Conservation (phyloP, 2,797 vertebrate species). For the Cygnus olor region DNA sequence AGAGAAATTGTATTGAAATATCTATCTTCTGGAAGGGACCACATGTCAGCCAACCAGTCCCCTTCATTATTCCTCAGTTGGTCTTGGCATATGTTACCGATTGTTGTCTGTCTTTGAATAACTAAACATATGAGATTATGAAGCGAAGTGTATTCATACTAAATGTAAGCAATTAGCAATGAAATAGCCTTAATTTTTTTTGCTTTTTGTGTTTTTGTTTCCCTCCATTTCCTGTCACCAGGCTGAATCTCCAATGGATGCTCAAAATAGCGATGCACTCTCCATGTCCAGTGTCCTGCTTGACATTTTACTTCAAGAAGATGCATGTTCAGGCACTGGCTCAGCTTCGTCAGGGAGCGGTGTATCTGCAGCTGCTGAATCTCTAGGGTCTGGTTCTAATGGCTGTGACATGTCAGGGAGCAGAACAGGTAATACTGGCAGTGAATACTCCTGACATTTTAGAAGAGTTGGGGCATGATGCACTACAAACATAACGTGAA, state of each 20-base stretch:
- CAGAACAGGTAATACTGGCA: constrained; percentile 81
- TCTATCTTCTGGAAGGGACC: not conserved
- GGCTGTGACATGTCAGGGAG: constrained; percentile 83
- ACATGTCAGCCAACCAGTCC: not conserved
- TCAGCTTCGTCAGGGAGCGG: constrained; percentile 86
- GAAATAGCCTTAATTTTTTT: not conserved
- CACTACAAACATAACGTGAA: not conserved
- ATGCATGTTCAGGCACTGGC: constrained; percentile 86
- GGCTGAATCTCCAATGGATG: constrained; percentile 75
- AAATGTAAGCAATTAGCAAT: not conserved
- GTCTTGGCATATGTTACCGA: not conserved
- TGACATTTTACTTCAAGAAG: constrained; percentile 88
- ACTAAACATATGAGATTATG: not conserved
- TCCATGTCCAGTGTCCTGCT: constrained; percentile 90
- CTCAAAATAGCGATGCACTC: constrained; percentile 81
- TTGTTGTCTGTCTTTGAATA: not conserved
- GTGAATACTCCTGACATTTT: not conserved
- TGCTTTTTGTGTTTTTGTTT: not conserved
- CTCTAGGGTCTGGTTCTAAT: constrained; percentile 86
- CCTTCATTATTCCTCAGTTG: not conserved
- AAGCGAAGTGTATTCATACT: not conserved
- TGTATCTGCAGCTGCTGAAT: constrained; percentile 77
- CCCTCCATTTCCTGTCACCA: not conserved
- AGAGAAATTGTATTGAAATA: not conserved
- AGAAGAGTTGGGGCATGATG: not conserved